Percentiles rank a stretch among this genome's conserved stretches.
phyloP scores from a whole-genome alignment of 64 coral and sea anemone species.

The Acropora tenuis region DNA sequence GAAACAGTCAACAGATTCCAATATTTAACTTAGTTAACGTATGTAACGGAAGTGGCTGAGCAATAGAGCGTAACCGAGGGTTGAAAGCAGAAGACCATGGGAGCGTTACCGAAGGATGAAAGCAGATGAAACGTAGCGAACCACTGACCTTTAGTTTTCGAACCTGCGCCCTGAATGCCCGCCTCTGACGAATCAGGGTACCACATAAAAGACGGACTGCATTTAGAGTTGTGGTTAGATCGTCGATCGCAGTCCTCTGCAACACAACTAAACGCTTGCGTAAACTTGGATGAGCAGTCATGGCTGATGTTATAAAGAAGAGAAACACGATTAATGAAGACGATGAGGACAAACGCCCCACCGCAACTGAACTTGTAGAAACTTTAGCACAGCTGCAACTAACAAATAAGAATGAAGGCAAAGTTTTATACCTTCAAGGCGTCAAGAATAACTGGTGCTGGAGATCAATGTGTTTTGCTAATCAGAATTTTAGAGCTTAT shows the following conservation, averaged over 20 bases:
- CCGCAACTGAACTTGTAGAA: slow-evolving; percentile 15
- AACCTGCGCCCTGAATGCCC: too few relatives aligned
- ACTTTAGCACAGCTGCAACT: slow-evolving; percentile 20
- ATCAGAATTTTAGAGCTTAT: slow-evolving; percentile 69
- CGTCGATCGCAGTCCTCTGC: neutral
- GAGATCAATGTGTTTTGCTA: slow-evolving; percentile 69
- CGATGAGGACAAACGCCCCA: neutral
- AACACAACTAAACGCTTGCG: neutral
- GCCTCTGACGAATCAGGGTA: neutral
- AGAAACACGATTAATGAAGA: neutral
- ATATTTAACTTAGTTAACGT: neutral
- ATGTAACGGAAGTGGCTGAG: neutral
- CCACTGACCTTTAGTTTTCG: neutral
- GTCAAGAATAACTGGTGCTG: slow-evolving; percentile 51
- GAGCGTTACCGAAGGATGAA: too few relatives aligned
- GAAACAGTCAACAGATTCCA: neutral
- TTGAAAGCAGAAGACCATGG: too few relatives aligned
- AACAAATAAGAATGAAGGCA: slow-evolving; percentile 44
- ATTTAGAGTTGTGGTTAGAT: neutral
- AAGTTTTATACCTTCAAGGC: slow-evolving; percentile 54
- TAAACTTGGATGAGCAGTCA: neutral
- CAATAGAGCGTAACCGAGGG: too few relatives aligned
- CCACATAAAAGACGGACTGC: neutral
- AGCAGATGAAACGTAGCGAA: neutral
- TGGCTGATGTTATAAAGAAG: neutral